Evolutionary conservation across 2,797 vertebrate species (phyloP), one percentile per base, ranked within the genome.

Genomic region (Tragopan temminckii): DNA sequence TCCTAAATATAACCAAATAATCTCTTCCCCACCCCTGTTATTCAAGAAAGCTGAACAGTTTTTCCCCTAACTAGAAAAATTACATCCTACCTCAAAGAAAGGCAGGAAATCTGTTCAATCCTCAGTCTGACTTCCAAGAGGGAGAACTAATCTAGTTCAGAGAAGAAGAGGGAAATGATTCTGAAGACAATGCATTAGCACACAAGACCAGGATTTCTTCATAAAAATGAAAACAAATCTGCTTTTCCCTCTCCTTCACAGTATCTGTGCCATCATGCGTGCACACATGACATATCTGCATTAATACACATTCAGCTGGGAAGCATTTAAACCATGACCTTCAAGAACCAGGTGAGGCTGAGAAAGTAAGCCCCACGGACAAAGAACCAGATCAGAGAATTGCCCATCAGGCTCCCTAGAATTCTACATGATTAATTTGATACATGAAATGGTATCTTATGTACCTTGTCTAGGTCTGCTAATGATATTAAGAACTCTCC

Each of bases 61-160:
- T 84, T 80, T 31, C 76, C 84, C 68, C 85, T 90, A 80, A 75
- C 81, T 93, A 84, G 53, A 93, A 88, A 95, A 93, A 90, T 91
- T 88, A 91, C 84, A 94, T 86, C 77, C 85, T 95, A 38, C 76
- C 77, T 95, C 84, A 85, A 83, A 80, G 43, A 95, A 93, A 96
- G 85, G 77, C 89, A 95, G 90, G 89, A 95, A 94, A 95, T 87
- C 79, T 93, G 86, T 85, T 95, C 88, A 95, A 89, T 91, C 93
- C 85, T 95, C 91, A 95, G 77, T 87, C 64, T 85, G 76, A 93
- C 74, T 94, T 91, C 85, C 80, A 91, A 92, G 81, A 90, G 45
- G 68, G 43, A 90, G 84, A 95, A 92, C 90, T 96, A 94, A 94
- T 93, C 79, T 94, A 95, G 76, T 86, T 95, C 85, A 95, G 95